Evolutionary conservation across 2,113 vertebrate genomes (phyloP), one percentile per base, ranked within the genome.

Genomic region (Dunckerocampus dactyliophorus): DNA sequence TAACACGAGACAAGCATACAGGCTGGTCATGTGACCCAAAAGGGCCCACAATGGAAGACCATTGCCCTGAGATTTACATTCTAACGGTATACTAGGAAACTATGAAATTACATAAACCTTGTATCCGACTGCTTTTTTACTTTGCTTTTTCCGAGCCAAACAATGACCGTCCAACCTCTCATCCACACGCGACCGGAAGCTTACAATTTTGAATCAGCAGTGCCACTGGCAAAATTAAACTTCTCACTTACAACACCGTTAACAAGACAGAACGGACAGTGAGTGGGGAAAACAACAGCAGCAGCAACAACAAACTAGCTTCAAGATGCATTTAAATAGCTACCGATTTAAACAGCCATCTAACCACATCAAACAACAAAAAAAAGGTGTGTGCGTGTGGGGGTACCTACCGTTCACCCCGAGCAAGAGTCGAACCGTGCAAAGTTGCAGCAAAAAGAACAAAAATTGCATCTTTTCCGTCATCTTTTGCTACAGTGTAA

Each of bases 371-470:
- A 3, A 70, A 73, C 45, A 77, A 84, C 59, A 74, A 70, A 63
- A 55, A 45, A 19, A 42, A 63, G 59, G 8, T 20, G 47, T 15
- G 21, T 4, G n/a, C 0, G 12, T 8, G 34, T 14, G 37, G 37
- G 4, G 3, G 24, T 65, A 85, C 88, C 87, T 72, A 90, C 88
- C 87, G 51, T 72, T 80, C 59, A 68, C 89, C 20, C 45, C 77
- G 19, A 75, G 53, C 58, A 89, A 60, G 63, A 89, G 64, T 11
- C 63, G 81, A 14, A 63, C 74, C 3, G 77, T 31, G 22, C 85
- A 77, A 81, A 88, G 80, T 80, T 77, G 67, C 10, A 81, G 55
- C 60, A 56, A 79, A 4, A 81, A 8, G 42, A 54, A 39, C 21
- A 43, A 43, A 43, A 76, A 47, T 47, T 55, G 43, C 9, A 19